These are phyloP conservation scores for Iphiclides podalirius DNA, from an alignment of 2,888 invertebrate species.

Conservation along the genomic window DNA sequence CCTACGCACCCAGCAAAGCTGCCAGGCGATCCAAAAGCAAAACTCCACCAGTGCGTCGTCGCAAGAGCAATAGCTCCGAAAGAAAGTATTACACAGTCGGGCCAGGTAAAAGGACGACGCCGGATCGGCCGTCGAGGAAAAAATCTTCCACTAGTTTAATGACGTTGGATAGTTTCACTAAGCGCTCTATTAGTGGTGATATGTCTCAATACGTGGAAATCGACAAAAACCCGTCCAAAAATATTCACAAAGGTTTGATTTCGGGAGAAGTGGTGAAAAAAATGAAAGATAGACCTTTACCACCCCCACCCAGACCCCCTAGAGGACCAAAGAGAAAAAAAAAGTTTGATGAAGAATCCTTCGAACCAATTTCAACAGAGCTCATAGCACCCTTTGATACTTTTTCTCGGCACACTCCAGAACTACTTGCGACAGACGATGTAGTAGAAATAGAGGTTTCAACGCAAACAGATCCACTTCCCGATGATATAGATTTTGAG, in stretches of 20 bases:
- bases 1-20: conserved; percentile 82
- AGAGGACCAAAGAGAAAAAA: conserved; percentile 78
- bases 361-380: conserved; percentile 26
- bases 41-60: conserved; percentile 64
- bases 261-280: conserved; percentile 88
- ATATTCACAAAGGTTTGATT: conserved; percentile 82
- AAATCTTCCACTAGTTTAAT: conserved; percentile 78
- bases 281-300: conserved; percentile 92
- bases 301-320: conserved; percentile 92
- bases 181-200: conserved; percentile 62
- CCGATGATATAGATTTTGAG: conserved; percentile 87
- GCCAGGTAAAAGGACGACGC: conserved; percentile 62
- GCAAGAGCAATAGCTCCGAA: conserved; percentile 75
- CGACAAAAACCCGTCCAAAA: conserved; percentile 79
- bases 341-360: conserved; percentile 41
- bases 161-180: conserved; percentile 74
- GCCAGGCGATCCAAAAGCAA: conserved; percentile 78
- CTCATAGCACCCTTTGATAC: conserved; percentile 34
- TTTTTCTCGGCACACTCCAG: conserved; percentile 32
- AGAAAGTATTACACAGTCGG: conserved; percentile 85
- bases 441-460: conserved; percentile 86
- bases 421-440: conserved; percentile 47
- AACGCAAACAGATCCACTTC: conserved; percentile 91
- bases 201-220: conserved; percentile 82
- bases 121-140: conserved; percentile 83